Conservation (phyloP, 2,113 vertebrate genomes). For the Vidua chalybeata region DNA sequence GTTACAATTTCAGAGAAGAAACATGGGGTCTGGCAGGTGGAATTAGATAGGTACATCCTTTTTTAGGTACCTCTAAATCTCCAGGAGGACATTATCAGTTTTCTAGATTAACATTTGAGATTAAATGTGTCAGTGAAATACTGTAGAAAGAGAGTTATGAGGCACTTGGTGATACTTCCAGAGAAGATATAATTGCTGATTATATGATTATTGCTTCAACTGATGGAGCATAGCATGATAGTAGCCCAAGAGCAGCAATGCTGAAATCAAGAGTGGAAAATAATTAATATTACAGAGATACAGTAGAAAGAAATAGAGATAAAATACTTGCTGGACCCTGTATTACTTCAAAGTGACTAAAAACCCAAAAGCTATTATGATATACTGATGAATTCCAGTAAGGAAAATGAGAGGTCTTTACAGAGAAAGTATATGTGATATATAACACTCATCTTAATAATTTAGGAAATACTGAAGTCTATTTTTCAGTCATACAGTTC, state of each 20-base stretch:
- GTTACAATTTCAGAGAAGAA: conserved; percentile 15
- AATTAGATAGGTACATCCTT: background rate
- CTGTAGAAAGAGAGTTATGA: conserved; percentile 37
- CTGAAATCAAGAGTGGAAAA: background rate
- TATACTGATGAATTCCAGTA: background rate
- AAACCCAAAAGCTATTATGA: background rate
- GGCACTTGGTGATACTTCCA: conserved; percentile 13
- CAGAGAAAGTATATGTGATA: background rate
- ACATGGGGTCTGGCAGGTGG: background rate
- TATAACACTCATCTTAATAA: background rate
- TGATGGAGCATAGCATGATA: background rate
- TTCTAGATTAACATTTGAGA: conserved; percentile 46
- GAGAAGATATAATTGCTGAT: conserved; percentile 16
- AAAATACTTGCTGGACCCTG: background rate
- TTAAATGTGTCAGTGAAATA: conserved; percentile 57
- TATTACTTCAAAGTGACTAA: background rate
- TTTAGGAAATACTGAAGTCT: background rate
- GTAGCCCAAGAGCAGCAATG: background rate
- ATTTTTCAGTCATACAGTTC: background rate
- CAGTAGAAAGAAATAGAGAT: background rate
- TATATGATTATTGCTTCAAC: conserved; percentile 47
- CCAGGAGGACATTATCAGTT: conserved; percentile 2
- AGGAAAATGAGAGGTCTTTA: background rate
- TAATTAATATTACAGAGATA: background rate
- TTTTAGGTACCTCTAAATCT: conserved; percentile 4